phyloP scores from a whole-genome alignment of 53 echinoderm and acorn worm genomes.

The Luidia sarsii region DNA sequence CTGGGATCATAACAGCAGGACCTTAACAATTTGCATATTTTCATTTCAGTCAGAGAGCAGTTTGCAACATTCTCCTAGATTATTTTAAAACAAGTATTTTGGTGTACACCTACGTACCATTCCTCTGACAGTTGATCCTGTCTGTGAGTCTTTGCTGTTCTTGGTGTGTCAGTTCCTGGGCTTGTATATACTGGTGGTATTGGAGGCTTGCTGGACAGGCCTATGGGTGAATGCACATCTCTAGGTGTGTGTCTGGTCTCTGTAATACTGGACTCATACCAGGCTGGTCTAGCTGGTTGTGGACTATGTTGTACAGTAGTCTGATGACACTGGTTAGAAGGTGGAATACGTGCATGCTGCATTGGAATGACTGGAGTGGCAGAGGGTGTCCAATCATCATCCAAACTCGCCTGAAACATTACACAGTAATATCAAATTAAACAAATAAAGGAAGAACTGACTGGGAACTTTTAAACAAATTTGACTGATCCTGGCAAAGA shows the following conservation, averaged over 20 bases:
- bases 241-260: background rate
- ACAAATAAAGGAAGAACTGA: no score
- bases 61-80: no score
- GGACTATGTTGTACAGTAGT: conserved; percentile 11
- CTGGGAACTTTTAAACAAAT: no score
- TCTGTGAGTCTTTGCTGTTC: conserved; percentile 69
- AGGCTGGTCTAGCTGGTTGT: conserved; percentile 70
- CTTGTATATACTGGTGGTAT: conserved; percentile 51
- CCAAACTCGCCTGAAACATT: conserved; percentile 71
- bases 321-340: background rate
- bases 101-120: conserved; percentile 88
- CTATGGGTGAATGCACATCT: conserved; percentile 52
- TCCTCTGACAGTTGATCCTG: conserved; percentile 86
- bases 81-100: no score
- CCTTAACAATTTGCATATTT: no score
- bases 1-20: no score
- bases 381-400: conserved; percentile 81
- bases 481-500: no score
- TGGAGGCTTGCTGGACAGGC: conserved; percentile 54
- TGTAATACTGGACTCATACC: conserved; percentile 36
- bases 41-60: no score
- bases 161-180: conserved; percentile 64
- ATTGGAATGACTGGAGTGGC: conserved; percentile 66
- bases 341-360: conserved; percentile 61
- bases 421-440: no score